Evolutionary conservation across 2,113 vertebrate species (phyloP), one percentile per base, ranked within the genome.

Genomic region (Onychostruthus taczanowskii): DNA sequence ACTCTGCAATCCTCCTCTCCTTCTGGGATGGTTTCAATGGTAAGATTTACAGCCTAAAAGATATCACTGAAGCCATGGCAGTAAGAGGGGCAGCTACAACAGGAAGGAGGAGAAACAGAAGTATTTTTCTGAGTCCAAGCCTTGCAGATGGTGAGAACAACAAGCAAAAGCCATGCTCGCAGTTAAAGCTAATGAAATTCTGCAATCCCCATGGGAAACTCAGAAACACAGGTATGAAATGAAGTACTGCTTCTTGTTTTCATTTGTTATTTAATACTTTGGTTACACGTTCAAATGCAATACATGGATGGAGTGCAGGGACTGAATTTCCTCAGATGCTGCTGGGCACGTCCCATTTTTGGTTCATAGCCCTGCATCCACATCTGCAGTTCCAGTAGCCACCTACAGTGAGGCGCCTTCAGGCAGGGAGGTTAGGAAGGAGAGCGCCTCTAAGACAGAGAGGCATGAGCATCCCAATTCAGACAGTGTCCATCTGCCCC

Each of bases 101-200:
- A 69, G 49, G 58, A 91, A 64, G 49, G 56, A 87, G 72, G 41
- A 86, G 61, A 74, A 93, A 67, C 56, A 73, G 17, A 46, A 78
- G 70, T 30, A 21, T 72, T 75, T 87, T 62, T 61, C 55, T 41
- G 59, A 80, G 44, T 69, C 63, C 33, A 46, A 46, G 56, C 50
- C 73, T 68, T 70, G 74, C 69, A 84, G 67, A 80, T 86, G 79
- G 68, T 83, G 21, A 93, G 70, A 95, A 87, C 52, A 81, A 86
- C 75, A 53, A 81, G 58, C 22, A 75, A 39, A 85, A 85, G 73
- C 31, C 55, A 33, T 41, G 59, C 78, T 94, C 72, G 35, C 63
- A 78, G 85, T 77, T 70, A 77, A 70, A 93, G 46, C 59, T 83
- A 91, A 86, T 92, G 67, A 93, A 95, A 90, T 63, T 58, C 75